A percentile compares a stretch with the other conserved stretches of the same genome.
Conservation (phyloP, 2,888 invertebrate genomes). For the Drosophila atripex region DNA sequence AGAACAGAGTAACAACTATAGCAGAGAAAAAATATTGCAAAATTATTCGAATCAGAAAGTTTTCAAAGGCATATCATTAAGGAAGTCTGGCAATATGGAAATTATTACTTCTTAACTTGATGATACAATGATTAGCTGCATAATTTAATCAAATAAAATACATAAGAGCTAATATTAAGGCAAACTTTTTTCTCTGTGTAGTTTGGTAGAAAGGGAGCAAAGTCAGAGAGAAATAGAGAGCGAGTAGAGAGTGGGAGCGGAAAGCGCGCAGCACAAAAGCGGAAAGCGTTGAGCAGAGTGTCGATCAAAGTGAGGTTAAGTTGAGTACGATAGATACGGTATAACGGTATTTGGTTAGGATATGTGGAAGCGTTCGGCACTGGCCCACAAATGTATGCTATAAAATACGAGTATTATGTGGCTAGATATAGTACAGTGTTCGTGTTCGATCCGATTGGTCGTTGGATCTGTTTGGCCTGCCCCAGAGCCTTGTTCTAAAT, state of each 20-base stretch:
- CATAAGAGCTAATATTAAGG: neutral
- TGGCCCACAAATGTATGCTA: constrained; percentile 74
- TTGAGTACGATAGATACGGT: constrained; percentile 49
- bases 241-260: constrained; percentile 30
- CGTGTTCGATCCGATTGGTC: constrained; percentile 64
- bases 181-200: constrained; percentile 21
- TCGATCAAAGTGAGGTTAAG: constrained; percentile 57
- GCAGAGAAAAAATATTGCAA: constrained; percentile 29
- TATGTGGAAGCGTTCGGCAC: constrained; percentile 48
- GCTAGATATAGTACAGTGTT: constrained; percentile 63
- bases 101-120: neutral
- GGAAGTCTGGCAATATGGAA: neutral
- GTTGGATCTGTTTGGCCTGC: constrained; percentile 40
- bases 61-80: neutral
- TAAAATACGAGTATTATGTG: constrained; percentile 52
- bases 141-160: neutral
- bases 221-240: constrained; percentile 16
- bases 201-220: constrained; percentile 1
- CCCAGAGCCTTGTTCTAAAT: constrained; percentile 20
- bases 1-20: constrained; percentile 35
- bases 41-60: neutral
- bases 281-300: constrained; percentile 73
- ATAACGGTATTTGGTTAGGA: constrained; percentile 28
- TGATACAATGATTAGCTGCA: neutral
- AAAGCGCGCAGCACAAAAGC: constrained; percentile 70